Evolutionary conservation across 2,888 invertebrate genomes (phyloP).

Genomic region (Euphydryas editha): DNA sequence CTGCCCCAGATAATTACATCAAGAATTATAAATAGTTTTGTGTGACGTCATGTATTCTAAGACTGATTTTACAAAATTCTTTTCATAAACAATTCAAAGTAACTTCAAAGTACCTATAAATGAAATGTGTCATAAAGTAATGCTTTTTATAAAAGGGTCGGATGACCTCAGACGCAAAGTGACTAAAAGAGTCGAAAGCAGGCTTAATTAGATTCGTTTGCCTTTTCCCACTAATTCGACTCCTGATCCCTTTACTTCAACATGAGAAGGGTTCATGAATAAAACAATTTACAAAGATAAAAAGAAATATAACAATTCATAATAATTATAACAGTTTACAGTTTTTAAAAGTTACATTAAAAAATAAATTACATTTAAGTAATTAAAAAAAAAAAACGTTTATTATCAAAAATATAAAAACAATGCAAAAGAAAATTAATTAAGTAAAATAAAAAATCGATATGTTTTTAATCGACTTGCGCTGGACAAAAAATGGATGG

Average conservation of each 20-base stretch:
- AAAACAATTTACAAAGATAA: conserved; percentile 44
- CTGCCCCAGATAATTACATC: too few relatives aligned
- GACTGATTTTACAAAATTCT: too few relatives aligned
- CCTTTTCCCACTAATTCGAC: conserved; percentile 51
- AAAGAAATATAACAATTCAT: conserved; percentile 31
- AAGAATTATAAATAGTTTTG: too few relatives aligned
- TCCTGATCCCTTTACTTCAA: conserved; percentile 55
- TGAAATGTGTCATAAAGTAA: neutral
- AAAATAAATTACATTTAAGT: too few relatives aligned
- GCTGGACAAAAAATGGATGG: too few relatives aligned
- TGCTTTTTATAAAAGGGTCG: conserved; percentile 28
- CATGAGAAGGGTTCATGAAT: conserved; percentile 55
- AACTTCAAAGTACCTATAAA: neutral
- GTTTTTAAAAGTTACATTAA: too few relatives aligned
- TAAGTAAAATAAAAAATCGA: too few relatives aligned
- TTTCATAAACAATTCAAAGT: neutral
- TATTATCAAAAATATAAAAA: too few relatives aligned
- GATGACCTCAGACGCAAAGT: conserved; percentile 37
- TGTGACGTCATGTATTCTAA: too few relatives aligned
- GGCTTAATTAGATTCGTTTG: conserved; percentile 61
- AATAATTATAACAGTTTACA: neutral
- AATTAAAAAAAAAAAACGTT: too few relatives aligned
- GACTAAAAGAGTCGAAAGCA: conserved; percentile 47
- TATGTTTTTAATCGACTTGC: too few relatives aligned
- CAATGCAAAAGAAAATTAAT: too few relatives aligned